Conservation (phyloP, 2,888 invertebrate genomes). For the Drepana falcataria region DNA sequence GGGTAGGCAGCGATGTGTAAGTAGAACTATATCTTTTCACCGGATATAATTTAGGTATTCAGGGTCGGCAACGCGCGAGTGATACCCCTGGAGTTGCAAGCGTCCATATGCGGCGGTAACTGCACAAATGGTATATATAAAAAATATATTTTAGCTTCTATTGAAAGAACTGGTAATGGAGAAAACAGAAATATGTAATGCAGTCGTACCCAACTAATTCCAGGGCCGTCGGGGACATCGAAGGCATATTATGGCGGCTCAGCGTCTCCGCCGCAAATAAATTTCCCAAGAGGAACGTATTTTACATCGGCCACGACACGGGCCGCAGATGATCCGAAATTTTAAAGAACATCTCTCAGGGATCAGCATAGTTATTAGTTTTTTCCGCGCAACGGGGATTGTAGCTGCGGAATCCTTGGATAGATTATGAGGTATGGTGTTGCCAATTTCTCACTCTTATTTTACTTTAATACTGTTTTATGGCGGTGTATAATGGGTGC, state of each 20-base stretch:
- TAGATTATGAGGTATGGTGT: too few relatives aligned
- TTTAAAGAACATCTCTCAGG: constrained; percentile 32
- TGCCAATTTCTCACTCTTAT: too few relatives aligned
- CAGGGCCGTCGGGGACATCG: constrained; percentile 42
- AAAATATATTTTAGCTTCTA: not conserved
- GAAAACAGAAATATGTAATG: constrained; percentile 7
- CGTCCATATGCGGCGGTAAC: too few relatives aligned
- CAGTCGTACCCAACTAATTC: constrained; percentile 20
- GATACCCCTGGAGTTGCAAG: too few relatives aligned
- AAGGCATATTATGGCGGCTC: constrained; percentile 56
- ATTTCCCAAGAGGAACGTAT: constrained; percentile 71
- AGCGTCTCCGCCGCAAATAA: constrained; percentile 59
- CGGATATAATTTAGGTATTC: too few relatives aligned
- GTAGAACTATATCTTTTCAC: too few relatives aligned
- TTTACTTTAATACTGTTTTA: too few relatives aligned
- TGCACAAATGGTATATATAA: too few relatives aligned
- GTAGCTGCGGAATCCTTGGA: constrained; percentile 7
- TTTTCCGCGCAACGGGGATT: constrained; percentile 20
- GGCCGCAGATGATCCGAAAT: constrained; percentile 51
- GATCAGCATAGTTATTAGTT: constrained; percentile 33
- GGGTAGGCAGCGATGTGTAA: too few relatives aligned
- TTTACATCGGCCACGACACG: constrained; percentile 44
- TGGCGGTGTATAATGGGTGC: too few relatives aligned
- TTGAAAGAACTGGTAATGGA: not conserved
- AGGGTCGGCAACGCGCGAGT: too few relatives aligned